Base-by-base conservation (phyloP, 2,113 vertebrate genomes). In the Myanophis thanlyinensis region DNA sequence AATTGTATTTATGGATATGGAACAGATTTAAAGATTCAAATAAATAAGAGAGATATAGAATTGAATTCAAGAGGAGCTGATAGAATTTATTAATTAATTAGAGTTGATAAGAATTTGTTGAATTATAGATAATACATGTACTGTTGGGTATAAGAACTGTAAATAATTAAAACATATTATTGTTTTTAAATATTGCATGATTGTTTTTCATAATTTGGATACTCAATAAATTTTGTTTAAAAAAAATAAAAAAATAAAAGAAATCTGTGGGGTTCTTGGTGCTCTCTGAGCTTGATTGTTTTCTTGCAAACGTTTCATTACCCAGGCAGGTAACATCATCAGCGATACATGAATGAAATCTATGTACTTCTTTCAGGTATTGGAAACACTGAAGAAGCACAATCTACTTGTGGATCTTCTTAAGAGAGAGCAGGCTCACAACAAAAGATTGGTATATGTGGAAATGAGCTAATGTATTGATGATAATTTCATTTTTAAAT, bases 391-490 rank as follows among this genome's bases (percentile, higher is more conserved):
- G 94, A 98, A 96, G 97, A 98, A 98, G 95, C 98, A 99, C 0
- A 98, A 99, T 48, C 97, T 99, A 59, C 98, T 99, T 52, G 96
- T 97, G 95, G 97, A 97, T 27, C 97, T 99, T 88, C 96, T 99
- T 90, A 98, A 96, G 94, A 99, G 98, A 97, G 98, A 99, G 23
- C 98, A 98, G 91, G 98, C 98, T 25, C 99, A 99, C 94, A 98
- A 96, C 93, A 98, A 94, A 93, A 98, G 98, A 85, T 96, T 99
- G 98, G 99, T 99, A 97, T 95, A 98, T 97, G 46, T 88, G 20
- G 25, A 13, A 84, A 47, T 3, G 1, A 85, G 44, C 20, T 46
- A 40, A 11, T 18, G 35, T 80, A 80, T 22, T 44, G 73, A 44
- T 80, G 73, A 80, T 80, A 22, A 80, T 25, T 54, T 89, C 30